Conservation (phyloP, 2,888 invertebrate genomes). For the Spilosoma lubricipeda region DNA sequence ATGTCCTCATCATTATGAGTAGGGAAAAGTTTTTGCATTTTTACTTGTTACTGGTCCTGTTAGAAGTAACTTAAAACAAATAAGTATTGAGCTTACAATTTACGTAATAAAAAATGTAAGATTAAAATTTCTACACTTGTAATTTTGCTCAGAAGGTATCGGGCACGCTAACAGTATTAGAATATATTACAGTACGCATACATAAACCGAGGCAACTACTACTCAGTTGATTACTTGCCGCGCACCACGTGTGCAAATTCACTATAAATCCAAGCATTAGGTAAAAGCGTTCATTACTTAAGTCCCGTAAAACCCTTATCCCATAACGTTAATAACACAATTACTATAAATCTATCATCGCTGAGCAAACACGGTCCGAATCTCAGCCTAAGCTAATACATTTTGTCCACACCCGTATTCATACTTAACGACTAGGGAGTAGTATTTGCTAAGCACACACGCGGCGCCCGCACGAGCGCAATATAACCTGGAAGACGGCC, state of each 20-base stretch:
- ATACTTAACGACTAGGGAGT: constrained; percentile 85
- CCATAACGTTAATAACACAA: constrained; percentile 87
- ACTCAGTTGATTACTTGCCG: constrained; percentile 66
- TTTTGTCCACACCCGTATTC: constrained; percentile 86
- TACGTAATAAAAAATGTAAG: constrained; percentile 38
- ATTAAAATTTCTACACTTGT: constrained; percentile 26
- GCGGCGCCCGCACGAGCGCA: constrained; percentile 83
- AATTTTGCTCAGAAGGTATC: not conserved
- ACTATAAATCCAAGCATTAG: constrained; percentile 84
- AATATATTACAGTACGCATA: not conserved
- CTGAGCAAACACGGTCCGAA: constrained; percentile 84
- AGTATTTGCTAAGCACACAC: constrained; percentile 85
- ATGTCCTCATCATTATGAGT: constrained; percentile 81
- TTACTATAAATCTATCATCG: constrained; percentile 87
- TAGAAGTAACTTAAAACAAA: constrained; percentile 65
- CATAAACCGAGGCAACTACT: constrained; percentile 28
- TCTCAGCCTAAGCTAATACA: constrained; percentile 87
- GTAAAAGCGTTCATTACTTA: constrained; percentile 85
- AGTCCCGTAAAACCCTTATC: constrained; percentile 86
- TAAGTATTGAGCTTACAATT: constrained; percentile 40
- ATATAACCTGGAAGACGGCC: constrained; percentile 84
- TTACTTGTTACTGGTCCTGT: constrained; percentile 72
- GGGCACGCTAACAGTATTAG: too few species aligned
- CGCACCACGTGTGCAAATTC: constrained; percentile 78
- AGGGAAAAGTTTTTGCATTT: constrained; percentile 78